Conservation (phyloP, 2,113 vertebrate genomes). For the Heterochromis multidens region DNA sequence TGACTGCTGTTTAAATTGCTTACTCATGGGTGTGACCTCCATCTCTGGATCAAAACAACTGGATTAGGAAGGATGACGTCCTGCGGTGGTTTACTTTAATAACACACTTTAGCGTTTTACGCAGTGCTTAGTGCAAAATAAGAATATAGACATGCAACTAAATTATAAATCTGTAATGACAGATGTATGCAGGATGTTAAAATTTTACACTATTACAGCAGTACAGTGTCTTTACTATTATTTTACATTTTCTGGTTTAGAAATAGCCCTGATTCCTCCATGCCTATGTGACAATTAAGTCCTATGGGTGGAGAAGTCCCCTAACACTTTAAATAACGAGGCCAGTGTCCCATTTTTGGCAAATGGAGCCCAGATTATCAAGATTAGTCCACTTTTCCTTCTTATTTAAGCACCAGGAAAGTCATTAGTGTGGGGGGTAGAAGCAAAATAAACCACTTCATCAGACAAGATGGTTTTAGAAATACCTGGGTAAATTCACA, state of each 20-base stretch:
- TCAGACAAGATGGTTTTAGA: background rate
- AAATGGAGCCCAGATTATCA: background rate
- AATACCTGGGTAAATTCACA: background rate
- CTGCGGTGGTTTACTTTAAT: background rate
- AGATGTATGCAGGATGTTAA: background rate
- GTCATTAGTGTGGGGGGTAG: background rate
- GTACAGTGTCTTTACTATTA: background rate
- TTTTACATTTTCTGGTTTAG: background rate
- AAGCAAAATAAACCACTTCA: background rate
- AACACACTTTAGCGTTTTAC: background rate
- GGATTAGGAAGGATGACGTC: slow-evolving; percentile 31
- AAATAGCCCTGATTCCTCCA: background rate
- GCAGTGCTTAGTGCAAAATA: background rate
- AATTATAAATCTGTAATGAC: background rate
- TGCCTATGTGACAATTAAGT: background rate
- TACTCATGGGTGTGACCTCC: slow-evolving; percentile 49
- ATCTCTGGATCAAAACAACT: slow-evolving; percentile 49
- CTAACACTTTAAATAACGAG: slow-evolving; percentile 24
- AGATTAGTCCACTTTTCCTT: background rate
- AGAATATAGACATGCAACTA: background rate
- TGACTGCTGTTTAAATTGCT: slow-evolving; percentile 27
- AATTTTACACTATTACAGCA: background rate
- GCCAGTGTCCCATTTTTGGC: slow-evolving; percentile 29
- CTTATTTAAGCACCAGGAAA: background rate
- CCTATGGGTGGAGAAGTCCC: slow-evolving; percentile 21